Conservation (phyloP, 2,888 invertebrate genomes). For the Cosmopolites sordidus region DNA sequence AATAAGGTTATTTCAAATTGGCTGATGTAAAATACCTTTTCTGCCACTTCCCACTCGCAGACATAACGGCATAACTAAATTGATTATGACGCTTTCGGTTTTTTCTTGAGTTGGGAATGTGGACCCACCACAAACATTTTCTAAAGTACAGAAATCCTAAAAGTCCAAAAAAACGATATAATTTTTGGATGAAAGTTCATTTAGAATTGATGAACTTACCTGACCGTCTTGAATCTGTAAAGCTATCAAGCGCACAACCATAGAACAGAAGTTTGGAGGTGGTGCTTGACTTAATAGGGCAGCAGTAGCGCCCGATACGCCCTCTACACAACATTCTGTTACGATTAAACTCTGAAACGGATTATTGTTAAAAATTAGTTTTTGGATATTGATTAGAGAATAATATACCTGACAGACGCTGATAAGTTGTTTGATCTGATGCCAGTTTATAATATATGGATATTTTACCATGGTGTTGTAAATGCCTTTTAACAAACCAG, state of each 20-base stretch:
- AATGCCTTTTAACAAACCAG: conserved; percentile 87
- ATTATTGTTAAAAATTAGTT: neutral
- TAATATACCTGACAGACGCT: conserved; percentile 86
- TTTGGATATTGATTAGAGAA: conserved; percentile 14
- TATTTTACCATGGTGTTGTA: conserved; percentile 91
- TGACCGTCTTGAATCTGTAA: conserved; percentile 92
- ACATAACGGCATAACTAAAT: conserved; percentile 93
- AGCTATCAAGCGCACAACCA: conserved; percentile 91
- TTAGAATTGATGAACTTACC: conserved; percentile 49
- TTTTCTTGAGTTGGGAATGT: conserved; percentile 87
- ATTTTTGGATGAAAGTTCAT: neutral
- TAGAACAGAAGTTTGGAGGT: conserved; percentile 91
- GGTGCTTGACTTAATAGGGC: conserved; percentile 89
- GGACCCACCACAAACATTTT: conserved; percentile 91
- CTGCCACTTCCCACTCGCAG: conserved; percentile 91
- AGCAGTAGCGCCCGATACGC: conserved; percentile 77
- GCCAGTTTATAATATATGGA: conserved; percentile 94
- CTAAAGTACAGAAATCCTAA: conserved; percentile 81
- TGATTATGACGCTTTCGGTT: conserved; percentile 93
- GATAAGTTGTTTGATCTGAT: conserved; percentile 85
- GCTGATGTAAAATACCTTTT: conserved; percentile 61
- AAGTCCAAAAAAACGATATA: neutral
- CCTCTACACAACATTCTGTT: conserved; percentile 67
- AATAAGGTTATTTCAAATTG: neutral
- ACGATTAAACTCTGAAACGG: conserved; percentile 67